Evolutionary conservation across 2,888 invertebrate genomes (phyloP), one percentile per base, ranked within the genome.

Genomic region (Mylabris sibirica): DNA sequence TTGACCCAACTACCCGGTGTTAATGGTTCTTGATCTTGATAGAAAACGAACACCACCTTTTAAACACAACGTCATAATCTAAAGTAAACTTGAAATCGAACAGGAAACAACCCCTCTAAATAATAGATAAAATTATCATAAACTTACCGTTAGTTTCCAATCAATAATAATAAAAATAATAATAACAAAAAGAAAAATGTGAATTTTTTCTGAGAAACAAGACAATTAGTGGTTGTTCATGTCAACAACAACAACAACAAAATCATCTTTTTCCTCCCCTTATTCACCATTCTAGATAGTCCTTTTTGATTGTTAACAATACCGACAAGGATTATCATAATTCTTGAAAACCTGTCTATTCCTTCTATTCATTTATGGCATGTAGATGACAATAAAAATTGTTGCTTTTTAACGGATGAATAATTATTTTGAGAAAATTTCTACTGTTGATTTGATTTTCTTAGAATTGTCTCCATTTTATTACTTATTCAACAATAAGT

Each of bases 1-100:
- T 84, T 79, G 82, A 82, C 80, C 57, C 79, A 80, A 77, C 79
- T 76, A 76, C 78, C 76, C 78, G 79, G 82, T 80, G 82, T 80
- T 84, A 83, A 83, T 83, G 82, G 81, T 79, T 82, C 81, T 81
- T 80, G 81, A 82, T 82, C 63, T 60, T 61, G 24, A 64, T 66
- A 69, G 5, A 4, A 38, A 11, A 57, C 57, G 14, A 26, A 26
- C 57, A 26, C 14, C 57, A 57, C 57, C 24, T 26, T 12, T 26
- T n/a, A 6, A 57, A 57, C 14, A 57, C 24, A 53, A 57, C 26
- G 57, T 57, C 57, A 57, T 57, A 57, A 57, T 57, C 57, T 57
- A 57, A 57, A 57, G 24, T 14, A 26, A 53, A 53, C 53, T 22
- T 12, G 53, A 3, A 22, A 17, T 12, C n/a, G 12, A 22, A 49